These are phyloP conservation scores for Mungos mungo DNA, from an alignment of 2,113 vertebrate species.

Conservation along the genomic window DNA sequence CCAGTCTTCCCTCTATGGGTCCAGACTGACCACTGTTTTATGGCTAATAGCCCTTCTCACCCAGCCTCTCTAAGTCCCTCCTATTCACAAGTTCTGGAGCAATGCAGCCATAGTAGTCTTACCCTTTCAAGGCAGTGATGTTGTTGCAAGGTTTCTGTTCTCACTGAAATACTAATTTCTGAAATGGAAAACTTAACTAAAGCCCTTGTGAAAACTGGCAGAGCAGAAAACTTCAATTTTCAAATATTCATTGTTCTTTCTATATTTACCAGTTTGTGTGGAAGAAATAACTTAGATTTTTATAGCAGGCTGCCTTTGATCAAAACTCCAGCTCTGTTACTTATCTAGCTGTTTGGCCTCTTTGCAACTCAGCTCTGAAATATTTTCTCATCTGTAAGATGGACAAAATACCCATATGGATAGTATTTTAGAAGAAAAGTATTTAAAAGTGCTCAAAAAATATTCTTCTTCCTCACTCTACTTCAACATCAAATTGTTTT, in stretches of 20 bases:
- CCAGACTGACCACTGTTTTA: background rate
- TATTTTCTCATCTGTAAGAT: background rate
- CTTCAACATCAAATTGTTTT: background rate
- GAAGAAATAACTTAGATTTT: background rate
- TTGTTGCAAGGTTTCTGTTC: background rate
- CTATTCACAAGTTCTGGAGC: background rate
- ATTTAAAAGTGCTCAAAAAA: background rate
- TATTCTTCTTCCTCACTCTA: background rate
- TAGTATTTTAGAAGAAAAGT: background rate
- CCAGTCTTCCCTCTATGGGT: background rate
- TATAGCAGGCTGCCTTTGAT: background rate
- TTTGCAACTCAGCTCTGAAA: constrained; percentile 24
- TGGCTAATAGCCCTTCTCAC: background rate
- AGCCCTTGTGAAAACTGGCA: background rate
- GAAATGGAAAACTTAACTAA: background rate
- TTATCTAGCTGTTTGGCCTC: background rate
- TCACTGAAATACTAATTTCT: background rate
- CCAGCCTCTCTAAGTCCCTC: background rate
- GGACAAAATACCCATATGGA: background rate
- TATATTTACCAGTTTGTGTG: background rate
- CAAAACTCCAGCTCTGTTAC: background rate
- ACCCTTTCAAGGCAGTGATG: background rate
- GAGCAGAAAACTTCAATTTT: background rate
- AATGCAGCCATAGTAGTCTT: background rate
- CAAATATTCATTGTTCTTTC: constrained; percentile 1